Evolutionary conservation across 1,140 invertebrate species (phyloP).

Genomic region (Mya arenaria): DNA sequence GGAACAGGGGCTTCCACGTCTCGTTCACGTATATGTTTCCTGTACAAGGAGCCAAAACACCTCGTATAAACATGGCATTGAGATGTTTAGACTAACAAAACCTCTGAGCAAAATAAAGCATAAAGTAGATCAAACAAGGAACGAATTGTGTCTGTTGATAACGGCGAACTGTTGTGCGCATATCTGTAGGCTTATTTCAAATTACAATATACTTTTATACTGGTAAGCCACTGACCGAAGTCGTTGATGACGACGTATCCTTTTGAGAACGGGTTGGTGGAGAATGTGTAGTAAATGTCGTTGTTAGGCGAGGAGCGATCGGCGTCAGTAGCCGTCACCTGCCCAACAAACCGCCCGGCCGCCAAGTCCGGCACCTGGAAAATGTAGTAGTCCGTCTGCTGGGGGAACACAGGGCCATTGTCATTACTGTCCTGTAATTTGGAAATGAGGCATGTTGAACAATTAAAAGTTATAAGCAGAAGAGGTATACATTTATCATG

Average conservation of each 20-base stretch:
- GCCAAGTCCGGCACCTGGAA: constrained; percentile 24
- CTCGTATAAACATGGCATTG: too few relatives aligned
- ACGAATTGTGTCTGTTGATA: too few relatives aligned
- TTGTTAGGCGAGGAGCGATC: not conserved
- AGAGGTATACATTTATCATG: too few relatives aligned
- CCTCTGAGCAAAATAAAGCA: too few relatives aligned
- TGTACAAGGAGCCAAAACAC: not conserved
- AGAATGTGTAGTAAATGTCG: constrained; percentile 37
- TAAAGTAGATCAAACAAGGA: too few relatives aligned
- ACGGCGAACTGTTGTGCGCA: too few relatives aligned
- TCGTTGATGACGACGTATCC: constrained; percentile 18
- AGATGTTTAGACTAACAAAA: too few relatives aligned
- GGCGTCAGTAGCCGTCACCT: constrained; percentile 26
- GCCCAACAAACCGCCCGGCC: constrained; percentile 33
- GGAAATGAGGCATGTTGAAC: too few relatives aligned
- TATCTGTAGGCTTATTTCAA: not conserved
- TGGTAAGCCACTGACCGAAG: not conserved
- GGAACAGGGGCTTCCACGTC: constrained; percentile 23
- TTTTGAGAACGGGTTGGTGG: not conserved
- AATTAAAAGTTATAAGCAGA: too few relatives aligned
- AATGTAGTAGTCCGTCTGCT: constrained; percentile 20
- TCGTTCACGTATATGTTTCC: constrained; percentile 49
- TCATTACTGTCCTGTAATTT: constrained; percentile 39
- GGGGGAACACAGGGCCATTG: constrained; percentile 38
- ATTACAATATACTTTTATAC: not conserved